A percentile compares a stretch with the other conserved stretches of the same genome.
phyloP scores from a whole-genome alignment of 2,113 vertebrate genomes.

The Psammodynastes pulverulentus region DNA sequence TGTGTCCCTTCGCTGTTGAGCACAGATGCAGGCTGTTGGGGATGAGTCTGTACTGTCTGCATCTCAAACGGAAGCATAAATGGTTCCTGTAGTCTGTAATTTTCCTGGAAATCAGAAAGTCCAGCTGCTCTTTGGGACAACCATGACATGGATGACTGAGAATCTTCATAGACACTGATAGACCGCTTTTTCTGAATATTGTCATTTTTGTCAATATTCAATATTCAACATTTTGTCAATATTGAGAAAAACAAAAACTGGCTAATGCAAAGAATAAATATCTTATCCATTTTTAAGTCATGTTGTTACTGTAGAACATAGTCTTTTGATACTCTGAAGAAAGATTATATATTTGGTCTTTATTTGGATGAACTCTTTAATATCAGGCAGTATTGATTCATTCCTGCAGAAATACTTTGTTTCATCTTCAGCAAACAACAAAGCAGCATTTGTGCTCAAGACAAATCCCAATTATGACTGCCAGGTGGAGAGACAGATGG shows the following conservation, averaged over 20 bases:
- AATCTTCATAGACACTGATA: not conserved
- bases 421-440: conserved; percentile 34
- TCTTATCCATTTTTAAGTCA: not conserved
- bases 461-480: conserved; percentile 11
- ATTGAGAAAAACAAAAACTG: not conserved
- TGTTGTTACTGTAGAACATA: not conserved
- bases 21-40: too few species aligned
- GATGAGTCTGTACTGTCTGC: too few species aligned
- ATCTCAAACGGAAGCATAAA: too few species aligned
- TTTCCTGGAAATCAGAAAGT: too few species aligned
- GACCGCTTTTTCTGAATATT: not conserved
- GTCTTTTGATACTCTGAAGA: not conserved
- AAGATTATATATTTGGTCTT: not conserved
- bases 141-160: too few species aligned
- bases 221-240: too few species aligned
- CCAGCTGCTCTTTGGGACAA: too few species aligned
- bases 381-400: not conserved
- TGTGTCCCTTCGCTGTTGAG: too few species aligned
- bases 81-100: too few species aligned
- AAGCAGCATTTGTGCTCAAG: not conserved
- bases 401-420: conserved; percentile 33
- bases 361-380: conserved; percentile 2
- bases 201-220: not conserved
- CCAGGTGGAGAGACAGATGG: conserved; percentile 47
- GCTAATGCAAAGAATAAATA: not conserved